phyloP scores from a whole-genome alignment of 2,113 vertebrate genomes.

The Pterocles burchelli region DNA sequence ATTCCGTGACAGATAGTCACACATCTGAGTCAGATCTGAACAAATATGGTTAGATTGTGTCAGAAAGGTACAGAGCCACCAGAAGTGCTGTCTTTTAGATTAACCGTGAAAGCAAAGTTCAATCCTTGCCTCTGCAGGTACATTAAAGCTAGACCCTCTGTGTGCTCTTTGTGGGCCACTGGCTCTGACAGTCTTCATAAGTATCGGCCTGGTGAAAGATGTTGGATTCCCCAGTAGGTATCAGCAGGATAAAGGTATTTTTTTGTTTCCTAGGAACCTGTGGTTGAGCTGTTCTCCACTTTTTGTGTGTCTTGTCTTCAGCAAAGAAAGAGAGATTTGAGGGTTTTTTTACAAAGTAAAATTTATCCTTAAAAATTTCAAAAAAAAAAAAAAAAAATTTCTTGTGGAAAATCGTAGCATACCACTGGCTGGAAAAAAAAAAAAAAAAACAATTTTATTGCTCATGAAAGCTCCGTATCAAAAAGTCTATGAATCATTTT shows the following conservation, averaged over 20 bases:
- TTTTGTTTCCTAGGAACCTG: conserved; percentile 3
- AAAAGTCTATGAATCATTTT: background rate
- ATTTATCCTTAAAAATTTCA: background rate
- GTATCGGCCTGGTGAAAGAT: conserved; percentile 12
- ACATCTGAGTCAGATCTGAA: conserved; percentile 32
- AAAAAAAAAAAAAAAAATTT: background rate
- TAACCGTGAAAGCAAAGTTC: conserved; percentile 19
- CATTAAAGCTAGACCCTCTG: background rate
- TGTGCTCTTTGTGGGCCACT: background rate
- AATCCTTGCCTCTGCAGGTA: background rate
- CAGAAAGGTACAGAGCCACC: background rate
- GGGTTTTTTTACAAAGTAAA: background rate
- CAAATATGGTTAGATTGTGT: background rate
- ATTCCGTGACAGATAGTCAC: background rate
- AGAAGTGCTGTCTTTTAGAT: conserved; percentile 16
- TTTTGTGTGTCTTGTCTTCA: background rate
- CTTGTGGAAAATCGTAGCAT: background rate
- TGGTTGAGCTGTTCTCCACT: background rate
- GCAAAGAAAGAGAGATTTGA: background rate
- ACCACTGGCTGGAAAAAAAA: background rate
- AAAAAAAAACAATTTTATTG: background rate
- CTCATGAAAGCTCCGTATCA: background rate
- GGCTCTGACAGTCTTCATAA: background rate
- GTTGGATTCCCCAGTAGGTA: background rate
- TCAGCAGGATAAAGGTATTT: background rate